phyloP scores from a whole-genome alignment of 2,797 vertebrate species.

The Gephyroberyx darwinii region DNA sequence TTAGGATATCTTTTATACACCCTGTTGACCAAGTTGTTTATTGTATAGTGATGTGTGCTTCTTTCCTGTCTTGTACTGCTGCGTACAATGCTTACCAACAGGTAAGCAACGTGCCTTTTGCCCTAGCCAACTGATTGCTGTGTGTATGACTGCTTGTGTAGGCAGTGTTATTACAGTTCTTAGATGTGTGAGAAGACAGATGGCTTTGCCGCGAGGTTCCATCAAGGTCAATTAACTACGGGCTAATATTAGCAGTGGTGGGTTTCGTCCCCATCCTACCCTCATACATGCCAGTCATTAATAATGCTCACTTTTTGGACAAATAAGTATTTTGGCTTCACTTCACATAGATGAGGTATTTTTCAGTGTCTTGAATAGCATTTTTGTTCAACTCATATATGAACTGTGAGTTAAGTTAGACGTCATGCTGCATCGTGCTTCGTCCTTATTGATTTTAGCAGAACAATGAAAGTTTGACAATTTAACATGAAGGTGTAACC shows the following conservation, averaged over 20 bases:
- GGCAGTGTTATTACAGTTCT: constrained; percentile 35
- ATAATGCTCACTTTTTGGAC: constrained; percentile 23
- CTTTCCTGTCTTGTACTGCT: no score
- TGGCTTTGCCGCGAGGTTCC: constrained; percentile 40
- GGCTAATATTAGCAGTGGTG: constrained; percentile 48
- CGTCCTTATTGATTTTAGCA: neutral
- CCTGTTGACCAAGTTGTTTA: no score
- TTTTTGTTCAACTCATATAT: no score
- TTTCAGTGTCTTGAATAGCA: no score
- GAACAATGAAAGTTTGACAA: neutral
- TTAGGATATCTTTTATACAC: no score
- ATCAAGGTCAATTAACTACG: constrained; percentile 43
- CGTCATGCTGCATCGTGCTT: no score
- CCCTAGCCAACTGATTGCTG: no score
- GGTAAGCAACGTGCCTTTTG: no score
- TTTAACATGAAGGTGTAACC: neutral
- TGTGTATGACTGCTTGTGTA: constrained; percentile 8
- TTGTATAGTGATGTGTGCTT: no score
- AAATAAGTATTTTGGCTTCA: constrained; percentile 6
- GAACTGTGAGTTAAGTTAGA: no score
- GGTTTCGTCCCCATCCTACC: constrained; percentile 32
- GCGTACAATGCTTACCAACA: no score
- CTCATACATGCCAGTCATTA: constrained; percentile 21
- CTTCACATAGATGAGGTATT: no score
- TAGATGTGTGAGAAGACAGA: constrained; percentile 51